These are phyloP conservation scores for Drosophila kikkawai DNA, from an alignment of 1,140 invertebrate species.

Conservation along the genomic window DNA sequence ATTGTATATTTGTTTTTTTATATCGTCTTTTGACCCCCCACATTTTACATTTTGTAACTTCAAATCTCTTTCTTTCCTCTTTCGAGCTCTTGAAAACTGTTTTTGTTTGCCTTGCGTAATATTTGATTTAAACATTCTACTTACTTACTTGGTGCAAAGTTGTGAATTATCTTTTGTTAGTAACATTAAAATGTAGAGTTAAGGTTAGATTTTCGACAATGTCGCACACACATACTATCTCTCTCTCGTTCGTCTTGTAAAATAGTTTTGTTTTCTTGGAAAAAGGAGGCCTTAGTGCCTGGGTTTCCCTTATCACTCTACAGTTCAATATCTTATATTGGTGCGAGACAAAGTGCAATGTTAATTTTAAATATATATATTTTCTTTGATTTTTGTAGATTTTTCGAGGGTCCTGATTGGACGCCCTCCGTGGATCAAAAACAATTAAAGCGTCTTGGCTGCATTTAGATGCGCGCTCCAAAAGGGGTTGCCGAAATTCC, in stretches of 20 bases:
- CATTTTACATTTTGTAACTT: conserved; percentile 50
- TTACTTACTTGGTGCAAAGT: conserved; percentile 68
- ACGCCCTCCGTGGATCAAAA: conserved; percentile 35
- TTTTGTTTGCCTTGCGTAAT: conserved; percentile 37
- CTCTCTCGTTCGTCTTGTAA: conserved; percentile 54
- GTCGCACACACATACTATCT: conserved; percentile 65
- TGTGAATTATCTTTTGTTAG: conserved; percentile 47
- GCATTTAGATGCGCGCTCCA: conserved; percentile 33
- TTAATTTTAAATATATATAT: conserved; percentile 34
- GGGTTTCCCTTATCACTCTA: conserved; percentile 68
- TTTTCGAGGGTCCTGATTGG: conserved; percentile 24
- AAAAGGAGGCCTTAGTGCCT: conserved; percentile 20
- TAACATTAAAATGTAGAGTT: conserved; percentile 63
- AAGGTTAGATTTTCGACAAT: conserved; percentile 45
- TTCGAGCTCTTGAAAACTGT: conserved; percentile 32
- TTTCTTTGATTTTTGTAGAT: conserved; percentile 35
- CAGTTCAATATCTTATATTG: conserved; percentile 78
- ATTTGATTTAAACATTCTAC: conserved; percentile 69
- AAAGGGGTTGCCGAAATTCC: conserved; percentile 31
- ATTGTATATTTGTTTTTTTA: conserved; percentile 44
- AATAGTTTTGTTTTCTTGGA: conserved; percentile 58
- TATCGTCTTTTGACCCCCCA: conserved; percentile 30
- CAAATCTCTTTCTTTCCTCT: conserved; percentile 10
- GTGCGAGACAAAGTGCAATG: conserved; percentile 75
- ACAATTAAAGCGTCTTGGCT: conserved; percentile 40